Evolutionary conservation across 92 coral and sea anemone genomes (phyloP).

Genomic region (Siderastrea radians): DNA sequence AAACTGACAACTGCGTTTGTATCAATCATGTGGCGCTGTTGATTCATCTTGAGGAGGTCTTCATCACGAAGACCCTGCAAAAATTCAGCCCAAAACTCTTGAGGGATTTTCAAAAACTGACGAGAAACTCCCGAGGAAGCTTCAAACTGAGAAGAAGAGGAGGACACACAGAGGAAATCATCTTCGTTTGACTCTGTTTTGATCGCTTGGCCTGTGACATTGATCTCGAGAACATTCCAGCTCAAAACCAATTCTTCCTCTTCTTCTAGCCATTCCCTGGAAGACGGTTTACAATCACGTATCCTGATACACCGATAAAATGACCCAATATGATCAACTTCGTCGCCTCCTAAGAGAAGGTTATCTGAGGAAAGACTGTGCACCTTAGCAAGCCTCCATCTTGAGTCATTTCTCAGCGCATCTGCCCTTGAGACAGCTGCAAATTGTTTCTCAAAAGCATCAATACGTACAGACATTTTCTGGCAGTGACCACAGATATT

Average conservation of each 20-base stretch:
- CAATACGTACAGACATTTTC: slow-evolving; percentile 56
- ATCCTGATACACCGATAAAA: slow-evolving; percentile 61
- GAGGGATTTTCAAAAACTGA: slow-evolving; percentile 43
- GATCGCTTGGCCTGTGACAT: slow-evolving; percentile 3
- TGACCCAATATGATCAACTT: slow-evolving; percentile 54
- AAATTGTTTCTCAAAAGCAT: slow-evolving; percentile 73
- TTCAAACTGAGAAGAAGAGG: slow-evolving; percentile 16
- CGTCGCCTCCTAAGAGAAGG: slow-evolving; percentile 58
- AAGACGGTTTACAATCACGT: slow-evolving; percentile 66
- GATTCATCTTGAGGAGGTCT: slow-evolving; percentile 26
- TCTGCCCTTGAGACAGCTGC: slow-evolving; percentile 67
- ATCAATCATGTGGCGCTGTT: slow-evolving; percentile 43
- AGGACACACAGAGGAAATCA: not conserved
- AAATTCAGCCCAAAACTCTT: slow-evolving; percentile 31
- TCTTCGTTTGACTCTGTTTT: not conserved
- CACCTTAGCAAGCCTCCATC: slow-evolving; percentile 62
- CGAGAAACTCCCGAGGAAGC: slow-evolving; percentile 35
- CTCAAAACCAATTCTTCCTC: slow-evolving; percentile 65
- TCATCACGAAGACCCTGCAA: slow-evolving; percentile 20
- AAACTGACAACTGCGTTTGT: slow-evolving; percentile 24
- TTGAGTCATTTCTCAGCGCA: slow-evolving; percentile 45
- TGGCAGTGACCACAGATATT: slow-evolving; percentile 67
- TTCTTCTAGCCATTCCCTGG: slow-evolving; percentile 58
- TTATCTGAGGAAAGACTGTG: slow-evolving; percentile 67
- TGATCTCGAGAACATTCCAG: slow-evolving; percentile 67